Conservation (phyloP, 1,140 invertebrate genomes). For the Kradibia gibbosae region DNA sequence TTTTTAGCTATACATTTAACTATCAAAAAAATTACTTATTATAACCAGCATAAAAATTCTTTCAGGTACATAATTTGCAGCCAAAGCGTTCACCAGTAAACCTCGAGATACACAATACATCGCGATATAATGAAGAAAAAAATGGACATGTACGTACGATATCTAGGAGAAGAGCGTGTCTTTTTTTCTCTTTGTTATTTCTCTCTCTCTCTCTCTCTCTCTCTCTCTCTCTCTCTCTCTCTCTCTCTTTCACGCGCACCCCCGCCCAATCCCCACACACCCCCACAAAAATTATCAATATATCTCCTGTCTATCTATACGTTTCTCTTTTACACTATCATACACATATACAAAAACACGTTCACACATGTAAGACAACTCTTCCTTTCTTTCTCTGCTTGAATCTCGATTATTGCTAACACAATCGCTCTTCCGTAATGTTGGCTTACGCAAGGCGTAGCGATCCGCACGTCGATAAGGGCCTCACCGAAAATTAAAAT, state of each 20-base stretch:
- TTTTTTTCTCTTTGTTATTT: background rate
- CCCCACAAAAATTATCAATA: no score
- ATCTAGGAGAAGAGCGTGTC: constrained; percentile 9
- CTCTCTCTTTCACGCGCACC: background rate
- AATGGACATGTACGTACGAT: background rate
- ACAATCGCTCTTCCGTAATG: background rate
- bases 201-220: background rate
- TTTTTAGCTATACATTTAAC: no score
- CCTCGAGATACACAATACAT: constrained; percentile 38
- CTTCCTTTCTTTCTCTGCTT: background rate
- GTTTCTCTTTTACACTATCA: background rate
- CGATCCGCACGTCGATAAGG: background rate
- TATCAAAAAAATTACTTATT: background rate
- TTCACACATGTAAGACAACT: no score
- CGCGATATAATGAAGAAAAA: constrained; percentile 12
- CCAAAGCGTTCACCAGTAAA: constrained; percentile 49
- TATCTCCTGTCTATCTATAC: background rate
- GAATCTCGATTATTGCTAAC: background rate
- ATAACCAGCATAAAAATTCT: background rate
- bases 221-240: background rate
- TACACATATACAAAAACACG: no score
- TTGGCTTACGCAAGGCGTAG: background rate
- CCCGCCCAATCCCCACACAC: background rate
- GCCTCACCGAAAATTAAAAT: background rate
- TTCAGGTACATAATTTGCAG: constrained; percentile 44